Evolutionary conservation across 2,797 vertebrate species (phyloP), one percentile per base, ranked within the genome.

Genomic region (Graptemys geographica): DNA sequence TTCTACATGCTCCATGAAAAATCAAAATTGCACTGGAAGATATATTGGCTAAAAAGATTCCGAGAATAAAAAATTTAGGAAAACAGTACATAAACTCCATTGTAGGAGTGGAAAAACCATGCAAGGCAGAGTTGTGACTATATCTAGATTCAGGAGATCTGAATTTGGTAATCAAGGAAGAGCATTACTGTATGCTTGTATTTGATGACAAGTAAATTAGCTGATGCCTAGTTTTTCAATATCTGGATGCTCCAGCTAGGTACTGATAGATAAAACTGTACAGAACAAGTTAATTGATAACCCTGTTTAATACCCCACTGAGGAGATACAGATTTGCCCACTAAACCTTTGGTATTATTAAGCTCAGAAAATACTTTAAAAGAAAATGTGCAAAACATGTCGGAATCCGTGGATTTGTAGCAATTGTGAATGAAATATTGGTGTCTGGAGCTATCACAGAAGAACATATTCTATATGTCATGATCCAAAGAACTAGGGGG

Each of bases 1-100:
- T 11, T n/a, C 91, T 90, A 74, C 16, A 51, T 94, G 8, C n/a
- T 72, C 53, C 83, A 86, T 41, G 81, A 95, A 96, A 93, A 79
- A 91, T 44, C 11, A 31, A 3, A 81, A 56, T 81, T 87, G 37
- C 15, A 27, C 44, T 79, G 28, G 88, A 69, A 79, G 41, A 96
- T 37, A 83, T 28, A 76, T n/a, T 82, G 83, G 49, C 59, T 91
- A 94, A 74, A 91, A 82, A 55, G 11, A 51, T 37, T 85, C 57
- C 52, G 52, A 92, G 56, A 78, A 27, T 86, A 88, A 96, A 95
- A 74, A 25, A 37, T 41, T 37, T 72, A 41, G 37, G n/a, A 37
- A 72, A 72, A 72, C 21, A 6, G 6, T 57, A 51, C 2, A 83
- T 86, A 96, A 86, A 10, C 1, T 78, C 84, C 72, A 65, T 55